phyloP scores from a whole-genome alignment of 2,888 invertebrate species.

The Ichneumoninae sp. region DNA sequence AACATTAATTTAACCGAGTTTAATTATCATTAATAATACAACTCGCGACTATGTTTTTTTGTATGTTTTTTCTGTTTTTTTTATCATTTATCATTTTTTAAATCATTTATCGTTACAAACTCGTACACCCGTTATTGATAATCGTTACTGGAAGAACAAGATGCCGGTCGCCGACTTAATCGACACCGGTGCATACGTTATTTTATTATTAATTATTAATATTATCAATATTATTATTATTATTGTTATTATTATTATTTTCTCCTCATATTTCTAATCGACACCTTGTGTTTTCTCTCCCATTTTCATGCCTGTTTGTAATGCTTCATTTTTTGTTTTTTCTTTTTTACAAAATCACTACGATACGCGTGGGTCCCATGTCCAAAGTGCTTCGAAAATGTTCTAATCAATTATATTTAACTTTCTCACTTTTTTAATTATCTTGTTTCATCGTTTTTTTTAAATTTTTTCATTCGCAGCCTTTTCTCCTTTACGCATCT shows the following conservation, averaged over 20 bases:
- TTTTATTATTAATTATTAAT: constrained; percentile 62
- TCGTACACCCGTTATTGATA: constrained; percentile 69
- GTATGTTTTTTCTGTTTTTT: background rate
- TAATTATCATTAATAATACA: constrained; percentile 46
- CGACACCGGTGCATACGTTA: constrained; percentile 68
- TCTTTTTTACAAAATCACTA: constrained; percentile 65
- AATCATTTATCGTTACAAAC: constrained; percentile 57
- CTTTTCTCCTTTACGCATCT: constrained; percentile 15
- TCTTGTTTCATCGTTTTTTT: background rate
- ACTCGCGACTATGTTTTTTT: constrained; percentile 33
- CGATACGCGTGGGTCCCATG: constrained; percentile 81
- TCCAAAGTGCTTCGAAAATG: constrained; percentile 73
- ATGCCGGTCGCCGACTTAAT: constrained; percentile 72
- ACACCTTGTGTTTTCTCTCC: constrained; percentile 57
- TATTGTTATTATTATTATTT: constrained; percentile 51
- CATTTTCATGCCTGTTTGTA: constrained; percentile 41
- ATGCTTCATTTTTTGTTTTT: constrained; percentile 27
- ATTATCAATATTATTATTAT: constrained; percentile 49
- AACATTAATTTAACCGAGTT: constrained; percentile 34
- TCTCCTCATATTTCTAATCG: constrained; percentile 59
- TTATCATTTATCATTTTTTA: background rate
- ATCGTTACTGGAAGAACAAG: constrained; percentile 81
- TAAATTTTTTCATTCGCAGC: constrained; percentile 4
- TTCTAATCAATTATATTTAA: constrained; percentile 42
- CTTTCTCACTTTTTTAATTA: constrained; percentile 29